phyloP scores from a whole-genome alignment of 1,140 invertebrate species.

The Lordiphosa stackelbergi region DNA sequence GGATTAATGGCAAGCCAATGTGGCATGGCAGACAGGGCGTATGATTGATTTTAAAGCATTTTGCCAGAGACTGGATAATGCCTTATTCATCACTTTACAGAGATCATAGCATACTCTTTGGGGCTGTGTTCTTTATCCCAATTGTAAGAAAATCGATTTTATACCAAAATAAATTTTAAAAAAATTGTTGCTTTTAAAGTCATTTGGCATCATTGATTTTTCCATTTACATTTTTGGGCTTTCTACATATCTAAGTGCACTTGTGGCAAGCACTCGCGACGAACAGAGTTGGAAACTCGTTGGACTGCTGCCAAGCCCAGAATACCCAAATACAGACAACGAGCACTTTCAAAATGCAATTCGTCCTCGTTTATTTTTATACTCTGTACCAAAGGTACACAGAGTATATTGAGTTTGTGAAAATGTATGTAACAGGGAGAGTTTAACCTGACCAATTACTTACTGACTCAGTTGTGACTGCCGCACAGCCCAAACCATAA shows the following conservation, averaged over 20 bases:
- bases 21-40: conserved; percentile 12
- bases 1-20: conserved; percentile 29
- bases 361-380: not conserved
- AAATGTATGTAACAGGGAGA: no score
- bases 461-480: no score
- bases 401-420: no score
- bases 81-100: conserved; percentile 16
- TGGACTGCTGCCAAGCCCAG: conserved; percentile 34
- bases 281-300: conserved; percentile 13
- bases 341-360: conserved; percentile 13
- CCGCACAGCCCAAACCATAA: no score
- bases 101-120: conserved; percentile 27
- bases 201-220: conserved; percentile 49
- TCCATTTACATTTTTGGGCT: conserved; percentile 29
- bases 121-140: not conserved
- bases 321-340: conserved; percentile 43
- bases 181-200: conserved; percentile 17
- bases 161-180: no score
- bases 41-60: conserved; percentile 44
- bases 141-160: not conserved
- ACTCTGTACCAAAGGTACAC: no score
- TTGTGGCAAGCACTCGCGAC: conserved; percentile 23
- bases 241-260: conserved; percentile 38
- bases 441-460: no score
- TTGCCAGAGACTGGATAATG: conserved; percentile 12